Base-by-base conservation (phyloP, 2,113 vertebrate genomes). In the Brienomyrus longianalis region DNA sequence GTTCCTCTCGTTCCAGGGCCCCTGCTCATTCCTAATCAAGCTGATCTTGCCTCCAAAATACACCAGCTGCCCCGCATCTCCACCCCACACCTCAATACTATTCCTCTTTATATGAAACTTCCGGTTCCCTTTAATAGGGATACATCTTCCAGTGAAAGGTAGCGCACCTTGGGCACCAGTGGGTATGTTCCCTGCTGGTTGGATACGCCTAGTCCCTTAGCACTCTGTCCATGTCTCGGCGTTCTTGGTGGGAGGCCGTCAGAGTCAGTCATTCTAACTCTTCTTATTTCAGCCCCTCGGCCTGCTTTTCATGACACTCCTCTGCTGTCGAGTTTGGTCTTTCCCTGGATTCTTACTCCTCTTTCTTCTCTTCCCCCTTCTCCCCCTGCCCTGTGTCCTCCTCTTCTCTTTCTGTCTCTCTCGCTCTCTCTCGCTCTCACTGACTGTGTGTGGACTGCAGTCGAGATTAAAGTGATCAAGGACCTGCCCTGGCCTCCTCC, bases 401-500 rank as follows among this genome's bases (percentile, higher is more conserved):
- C 70, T 88, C 43, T 77, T 93, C 88, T 93, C 88, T 91, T 87
- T 70, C 66, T 74, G 27, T 11, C 66, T 74, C 27, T 74, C n/a
- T 74, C 66, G 27, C 62, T 11, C 66, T 74, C 27, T 74, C n/a
- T 74, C 66, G 27, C 62, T 27, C 62, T 9, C 62, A 4, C n/a
- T 77, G 31, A 5, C 88, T 90, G 66, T 77, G 91, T 92, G 90
- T 89, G 90, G 91, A 93, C 93, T 96, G 96, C 96, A 99, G 98
- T 99, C 95, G 98, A 99, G 96, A 99, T 99, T 97, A 99, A 99
- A 96, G 98, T 98, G 95, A 98, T 98, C 96, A 98, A 98, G 97
- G 98, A 99, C 95, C 96, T 99, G 93, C 98, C 98, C 19, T 99
- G 98, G 98, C 98, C 98, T 90, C 98, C 98, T 1, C 98, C 98